phyloP scores from a whole-genome alignment of 2,797 vertebrate genomes.

The Coregonus sp. region DNA sequence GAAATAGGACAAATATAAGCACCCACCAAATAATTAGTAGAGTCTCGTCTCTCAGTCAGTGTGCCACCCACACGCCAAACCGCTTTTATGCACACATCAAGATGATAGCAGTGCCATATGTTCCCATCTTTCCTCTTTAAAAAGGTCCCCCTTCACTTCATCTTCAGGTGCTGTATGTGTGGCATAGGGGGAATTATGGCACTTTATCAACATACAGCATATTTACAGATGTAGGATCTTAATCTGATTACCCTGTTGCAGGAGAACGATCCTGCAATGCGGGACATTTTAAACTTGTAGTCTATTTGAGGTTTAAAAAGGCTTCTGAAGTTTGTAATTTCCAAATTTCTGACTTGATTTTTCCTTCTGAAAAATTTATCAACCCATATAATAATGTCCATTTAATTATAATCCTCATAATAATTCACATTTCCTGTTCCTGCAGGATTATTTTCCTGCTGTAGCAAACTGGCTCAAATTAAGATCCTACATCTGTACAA shows the following conservation, averaged over 20 bases:
- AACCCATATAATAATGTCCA: too few species aligned
- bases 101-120: slow-evolving; percentile 51
- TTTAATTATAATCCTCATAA: too few species aligned
- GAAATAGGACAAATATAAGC: background rate
- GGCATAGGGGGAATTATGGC: background rate
- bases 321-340: too few species aligned
- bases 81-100: slow-evolving; percentile 16
- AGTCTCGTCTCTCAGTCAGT: slow-evolving; percentile 22
- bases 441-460: too few species aligned
- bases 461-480: too few species aligned
- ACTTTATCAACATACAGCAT: slow-evolving; percentile 5
- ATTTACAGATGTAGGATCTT: slow-evolving; percentile 15
- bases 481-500: slow-evolving; percentile 7
- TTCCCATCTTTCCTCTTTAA: slow-evolving; percentile 6
- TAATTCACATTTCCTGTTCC: too few species aligned
- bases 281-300: too few species aligned
- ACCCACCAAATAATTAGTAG: background rate
- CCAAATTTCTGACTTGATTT: too few species aligned
- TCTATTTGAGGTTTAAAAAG: too few species aligned
- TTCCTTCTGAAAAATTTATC: too few species aligned
- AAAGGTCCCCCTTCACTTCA: slow-evolving; percentile 33
- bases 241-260: too few species aligned
- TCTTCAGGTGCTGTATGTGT: slow-evolving; percentile 25
- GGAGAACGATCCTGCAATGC: too few species aligned
- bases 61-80: background rate